These are phyloP conservation scores for Atopsyche davidsoni DNA, from an alignment of 1,140 invertebrate species.

Conservation along the genomic window DNA sequence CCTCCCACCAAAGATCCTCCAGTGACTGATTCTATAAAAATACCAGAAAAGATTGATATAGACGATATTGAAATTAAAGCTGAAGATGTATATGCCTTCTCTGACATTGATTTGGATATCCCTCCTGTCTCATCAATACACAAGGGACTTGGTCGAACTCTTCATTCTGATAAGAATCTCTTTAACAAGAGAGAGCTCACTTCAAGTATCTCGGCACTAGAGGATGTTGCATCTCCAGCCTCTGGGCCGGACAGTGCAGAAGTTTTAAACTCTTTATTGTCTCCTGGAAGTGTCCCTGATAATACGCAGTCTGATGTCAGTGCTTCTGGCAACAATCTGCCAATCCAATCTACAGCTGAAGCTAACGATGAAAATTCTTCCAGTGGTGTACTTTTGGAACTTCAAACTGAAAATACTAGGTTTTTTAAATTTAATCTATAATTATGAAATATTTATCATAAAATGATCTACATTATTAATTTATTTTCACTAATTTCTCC, in stretches of 20 bases:
- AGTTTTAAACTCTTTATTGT: constrained; percentile 16
- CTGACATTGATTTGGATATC: constrained; percentile 48
- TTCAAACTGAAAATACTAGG: too few species aligned
- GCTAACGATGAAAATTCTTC: not conserved
- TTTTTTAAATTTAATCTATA: too few species aligned
- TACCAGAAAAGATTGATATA: constrained; percentile 43
- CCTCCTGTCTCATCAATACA: constrained; percentile 41
- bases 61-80: constrained; percentile 47
- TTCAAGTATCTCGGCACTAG: constrained; percentile 8
- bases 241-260: constrained; percentile 9
- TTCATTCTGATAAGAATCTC: constrained; percentile 27
- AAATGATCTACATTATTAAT: too few species aligned
- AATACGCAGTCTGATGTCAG: constrained; percentile 10
- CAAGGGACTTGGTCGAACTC: constrained; percentile 30
- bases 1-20: constrained; percentile 16
- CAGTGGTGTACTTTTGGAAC: too few species aligned
- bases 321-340: not conserved
- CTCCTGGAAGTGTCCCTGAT: constrained; percentile 9
- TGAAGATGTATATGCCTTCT: constrained; percentile 45
- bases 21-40: constrained; percentile 19
- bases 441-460: too few species aligned
- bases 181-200: constrained; percentile 26
- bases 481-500: too few species aligned
- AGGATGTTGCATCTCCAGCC: constrained; percentile 17
- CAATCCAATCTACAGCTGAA: too few species aligned